Base-by-base conservation (phyloP, 2,888 invertebrate genomes). In the Tetragonula carbonaria region DNA sequence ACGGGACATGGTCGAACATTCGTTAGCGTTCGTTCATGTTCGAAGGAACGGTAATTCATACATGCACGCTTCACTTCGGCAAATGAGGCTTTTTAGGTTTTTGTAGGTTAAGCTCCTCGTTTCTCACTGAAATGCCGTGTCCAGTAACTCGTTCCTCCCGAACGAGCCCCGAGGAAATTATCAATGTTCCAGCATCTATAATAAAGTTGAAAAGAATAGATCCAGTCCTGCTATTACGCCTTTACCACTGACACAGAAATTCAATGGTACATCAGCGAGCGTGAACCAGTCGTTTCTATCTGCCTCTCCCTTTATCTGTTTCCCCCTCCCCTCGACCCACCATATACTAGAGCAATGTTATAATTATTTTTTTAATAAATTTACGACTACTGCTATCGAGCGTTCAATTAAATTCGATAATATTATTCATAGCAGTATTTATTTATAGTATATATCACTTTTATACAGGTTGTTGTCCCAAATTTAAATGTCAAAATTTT, bases 101-200 rank as follows among this genome's bases (percentile, higher is more conserved):
- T 83, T 88, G 78, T 87, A 86, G 85, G 82, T 70, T 89, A 85
- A 79, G 28, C 77, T 45, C 74, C 38, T 82, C 84, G 86, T 79
- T 84, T 82, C 78, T 83, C 70, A 82, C 74, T 68, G 83, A 88
- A 87, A 83, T 76, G 62, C 72, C 55, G 74, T 67, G 57, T 83
- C 77, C 45, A 63, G 63, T 33, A 68, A 68, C 67, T 23, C 80
- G 65, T 74, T 81, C 79, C 53, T 65, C 55, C n/a, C 6, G 73
- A 78, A 78, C 65, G 68, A 73, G 62, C 28, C 16, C 18, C 21
- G 13, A 38, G 66, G 68, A 33, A 80, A 82, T 78, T 51, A 62
- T 66, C 55, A 23, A 45, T 78, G 75, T 45, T 68, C 59, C 66
- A 16, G 21, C 51, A 57, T 57, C 55, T 72, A 65, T 72, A 76